Percentiles rank a stretch among this genome's conserved stretches.
Evolutionary conservation across 2,113 vertebrate species (phyloP).

Genomic region (Pseudorasbora parva): DNA sequence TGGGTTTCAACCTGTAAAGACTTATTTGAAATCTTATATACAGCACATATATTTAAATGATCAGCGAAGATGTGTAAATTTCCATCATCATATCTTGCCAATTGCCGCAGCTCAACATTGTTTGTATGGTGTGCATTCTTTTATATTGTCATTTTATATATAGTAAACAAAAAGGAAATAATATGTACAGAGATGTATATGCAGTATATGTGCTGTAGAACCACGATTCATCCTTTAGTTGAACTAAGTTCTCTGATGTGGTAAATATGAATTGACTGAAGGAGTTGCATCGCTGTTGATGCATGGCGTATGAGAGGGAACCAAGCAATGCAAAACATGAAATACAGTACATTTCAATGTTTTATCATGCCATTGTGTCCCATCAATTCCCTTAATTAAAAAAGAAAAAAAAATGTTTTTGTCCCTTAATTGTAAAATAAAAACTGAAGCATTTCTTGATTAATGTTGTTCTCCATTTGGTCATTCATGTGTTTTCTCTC

Average conservation of each 20-base stretch:
- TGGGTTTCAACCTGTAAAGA: constrained; percentile 72
- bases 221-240: constrained; percentile 81
- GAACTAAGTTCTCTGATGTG: constrained; percentile 92
- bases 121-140: constrained; percentile 99
- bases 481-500: background rate
- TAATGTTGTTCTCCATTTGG: constrained; percentile 38
- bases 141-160: constrained; percentile 99
- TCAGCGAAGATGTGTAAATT: constrained; percentile 90
- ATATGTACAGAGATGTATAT: constrained; percentile 75
- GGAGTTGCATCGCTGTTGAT: constrained; percentile 86
- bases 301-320: constrained; percentile 85
- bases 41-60: constrained; percentile 87
- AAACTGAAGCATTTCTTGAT: constrained; percentile 66
- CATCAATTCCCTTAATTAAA: constrained; percentile 77
- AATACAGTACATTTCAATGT: constrained; percentile 92
- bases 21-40: constrained; percentile 73
- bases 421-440: constrained; percentile 82
- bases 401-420: constrained; percentile 74
- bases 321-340: constrained; percentile 82
- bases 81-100: constrained; percentile 91
- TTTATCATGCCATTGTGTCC: constrained; percentile 83
- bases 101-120: constrained; percentile 91
- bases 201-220: constrained; percentile 95
- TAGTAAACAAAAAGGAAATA: constrained; percentile 66
- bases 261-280: constrained; percentile 90